phyloP scores from a whole-genome alignment of 2,888 invertebrate genomes.

The Euclidia mi region DNA sequence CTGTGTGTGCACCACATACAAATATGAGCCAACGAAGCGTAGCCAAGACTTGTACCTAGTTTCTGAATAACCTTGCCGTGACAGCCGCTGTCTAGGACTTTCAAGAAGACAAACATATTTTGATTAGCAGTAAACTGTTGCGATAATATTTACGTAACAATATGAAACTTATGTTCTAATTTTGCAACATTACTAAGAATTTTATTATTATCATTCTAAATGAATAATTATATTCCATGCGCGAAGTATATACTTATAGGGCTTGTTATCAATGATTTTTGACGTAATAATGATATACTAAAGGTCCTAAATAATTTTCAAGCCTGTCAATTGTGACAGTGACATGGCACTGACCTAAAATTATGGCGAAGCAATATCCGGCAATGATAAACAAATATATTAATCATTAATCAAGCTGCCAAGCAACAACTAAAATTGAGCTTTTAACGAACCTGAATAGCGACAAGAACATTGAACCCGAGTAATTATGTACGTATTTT shows the following conservation, averaged over 20 bases:
- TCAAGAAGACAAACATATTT: slow-evolving; percentile 42
- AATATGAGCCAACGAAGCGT: slow-evolving; percentile 5
- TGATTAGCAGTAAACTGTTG: slow-evolving; percentile 40
- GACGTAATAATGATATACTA: no score
- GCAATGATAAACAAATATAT: slow-evolving; percentile 10
- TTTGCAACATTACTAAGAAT: slow-evolving; percentile 2
- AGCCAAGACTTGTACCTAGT: slow-evolving; percentile 17
- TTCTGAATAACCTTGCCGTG: slow-evolving; percentile 39
- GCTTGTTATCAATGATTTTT: no score
- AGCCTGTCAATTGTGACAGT: neutral
- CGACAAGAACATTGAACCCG: neutral
- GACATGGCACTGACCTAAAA: slow-evolving; percentile 1
- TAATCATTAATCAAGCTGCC: slow-evolving; percentile 18
- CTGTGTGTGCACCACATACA: neutral
- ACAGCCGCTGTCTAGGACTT: slow-evolving; percentile 42
- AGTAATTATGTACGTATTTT: no score
- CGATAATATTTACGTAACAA: slow-evolving; percentile 19
- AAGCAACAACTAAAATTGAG: slow-evolving; percentile 13
- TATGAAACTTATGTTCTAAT: slow-evolving; percentile 18
- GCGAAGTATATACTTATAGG: no score
- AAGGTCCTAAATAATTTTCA: neutral
- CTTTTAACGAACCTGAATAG: slow-evolving; percentile 10
- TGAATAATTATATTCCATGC: neutral
- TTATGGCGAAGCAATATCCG: slow-evolving; percentile 8
- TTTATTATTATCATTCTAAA: neutral